Base-by-base conservation (phyloP, 1,140 invertebrate genomes). In the Eufriesea mexicana region DNA sequence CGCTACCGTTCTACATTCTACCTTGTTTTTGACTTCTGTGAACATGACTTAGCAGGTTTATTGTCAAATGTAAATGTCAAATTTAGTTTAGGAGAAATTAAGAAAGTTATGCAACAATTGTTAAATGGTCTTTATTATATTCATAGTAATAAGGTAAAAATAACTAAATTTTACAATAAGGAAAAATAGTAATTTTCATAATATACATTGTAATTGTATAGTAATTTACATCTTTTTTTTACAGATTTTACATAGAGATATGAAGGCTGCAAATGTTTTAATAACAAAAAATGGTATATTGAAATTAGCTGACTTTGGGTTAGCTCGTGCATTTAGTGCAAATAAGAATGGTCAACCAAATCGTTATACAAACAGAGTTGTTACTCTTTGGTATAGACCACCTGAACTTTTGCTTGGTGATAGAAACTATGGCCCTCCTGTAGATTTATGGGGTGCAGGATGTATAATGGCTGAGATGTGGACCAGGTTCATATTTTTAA, bases 391-490 rank as follows among this genome's bases (percentile, higher is more conserved):
- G 99, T 99, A 99, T 93, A 95, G 99, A 72, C 98, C 99, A 35
- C 99, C 99, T 0, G 97, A 98, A 92, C 92, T 98, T 18, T 91
- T 98, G 6, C 94, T 99, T 0, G 99, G 99, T 51, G 98, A 99
- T 90, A 95, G 99, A 35, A 98, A 99, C 94, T 99, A 99, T 93
- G 98, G 98, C 0, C 98, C 98, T 16, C 97, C 98, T 0, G 98
- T 99, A 47, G 99, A 99, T 95, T 96, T 99, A 93, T 99, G 99
- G 99, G 99, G 99, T 18, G 99, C 98, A 47, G 99, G 99, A 1
- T 99, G 99, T 91, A 99, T 99, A 62, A 99, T 99, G 98, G 99
- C 99, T 0, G 99, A 99, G 95, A 99, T 99, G 98, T 99, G 99
- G 99, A 99, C 99, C 0, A 95, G 98, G 84, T 91, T 83, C 96